Evolutionary conservation across 2,797 vertebrate species (phyloP), one percentile per base, ranked within the genome.

Genomic region (Xyrichtys novacula): DNA sequence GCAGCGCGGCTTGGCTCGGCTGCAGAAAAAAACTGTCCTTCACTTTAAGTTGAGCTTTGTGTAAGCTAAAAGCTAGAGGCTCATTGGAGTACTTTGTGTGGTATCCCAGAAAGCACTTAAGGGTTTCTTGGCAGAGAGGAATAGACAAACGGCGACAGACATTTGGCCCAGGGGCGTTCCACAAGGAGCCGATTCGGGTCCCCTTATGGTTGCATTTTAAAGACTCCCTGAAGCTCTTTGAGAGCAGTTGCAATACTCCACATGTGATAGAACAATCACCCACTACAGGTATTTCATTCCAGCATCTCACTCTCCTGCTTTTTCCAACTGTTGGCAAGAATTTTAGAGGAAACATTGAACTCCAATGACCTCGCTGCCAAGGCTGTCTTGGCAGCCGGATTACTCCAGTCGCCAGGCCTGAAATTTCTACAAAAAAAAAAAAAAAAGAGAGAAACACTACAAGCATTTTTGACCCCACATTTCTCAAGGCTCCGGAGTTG

Each of bases 261-360:
- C 55, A 55, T 71, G 36, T 84, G 71, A 76, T 44, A 47, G 54
- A 67, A 65, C 80, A 81, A 73, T 84, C 78, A 73, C 68, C 44
- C 71, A 76, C 86, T 65, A 68, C 67, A 75, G 66, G 56, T 86
- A 69, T 81, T 86, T 81, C 78, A 83, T 84, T 87, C 83, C 71
- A 81, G 78, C 80, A 71, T 74, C 74, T 74, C 65, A 25, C 50
- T 63, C 69, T 63, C 69, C 71, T 67, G 47, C 78, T 81, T 74
- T 69, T 34, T 46, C 48, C 59, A 67, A 29, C 54, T 34, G 55
- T 74, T 66, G 70, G 63, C 70, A 61, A 84, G 74, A 85, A 77
- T 78, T 71, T 70, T 72, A 88, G 89, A 89, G 90, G 85, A 88
- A 92, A 84, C 85, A 85, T 81, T 88, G 88, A 86, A 85, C 78